Conservation (phyloP, 2,113 vertebrate species). For the Fregata magnificens region DNA sequence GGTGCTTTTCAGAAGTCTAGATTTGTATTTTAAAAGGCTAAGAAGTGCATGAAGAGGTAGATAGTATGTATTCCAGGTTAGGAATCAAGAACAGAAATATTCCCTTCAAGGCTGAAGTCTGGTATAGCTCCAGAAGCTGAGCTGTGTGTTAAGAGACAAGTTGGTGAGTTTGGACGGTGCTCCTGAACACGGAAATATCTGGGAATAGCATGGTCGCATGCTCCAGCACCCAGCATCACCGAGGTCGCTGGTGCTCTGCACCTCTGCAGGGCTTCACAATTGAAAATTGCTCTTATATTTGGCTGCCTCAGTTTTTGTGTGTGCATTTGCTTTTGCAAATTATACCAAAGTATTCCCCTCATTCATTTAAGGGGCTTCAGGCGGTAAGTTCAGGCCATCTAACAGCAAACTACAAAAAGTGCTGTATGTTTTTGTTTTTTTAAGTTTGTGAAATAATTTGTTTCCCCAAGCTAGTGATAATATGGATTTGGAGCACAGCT, state of each 20-base stretch:
- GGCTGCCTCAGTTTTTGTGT: background rate
- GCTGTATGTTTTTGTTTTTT: background rate
- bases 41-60: background rate
- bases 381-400: background rate
- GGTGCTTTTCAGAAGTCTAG: background rate
- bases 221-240: background rate
- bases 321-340: background rate
- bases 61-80: background rate
- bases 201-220: fast-evolving
- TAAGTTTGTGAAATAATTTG: conserved; percentile 35
- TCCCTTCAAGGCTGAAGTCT: background rate
- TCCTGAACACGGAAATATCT: background rate
- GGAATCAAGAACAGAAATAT: background rate
- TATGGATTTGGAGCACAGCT: conserved; percentile 56
- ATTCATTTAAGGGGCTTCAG: background rate
- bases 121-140: background rate
- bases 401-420: background rate
- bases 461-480: conserved; percentile 17
- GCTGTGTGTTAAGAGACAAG: background rate
- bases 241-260: background rate
- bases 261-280: background rate
- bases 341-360: background rate
- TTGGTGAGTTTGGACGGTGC: background rate
- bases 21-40: background rate
- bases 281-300: background rate